Base-by-base conservation (phyloP, 2,797 vertebrate species). In the Pyrrhura leucotis region DNA sequence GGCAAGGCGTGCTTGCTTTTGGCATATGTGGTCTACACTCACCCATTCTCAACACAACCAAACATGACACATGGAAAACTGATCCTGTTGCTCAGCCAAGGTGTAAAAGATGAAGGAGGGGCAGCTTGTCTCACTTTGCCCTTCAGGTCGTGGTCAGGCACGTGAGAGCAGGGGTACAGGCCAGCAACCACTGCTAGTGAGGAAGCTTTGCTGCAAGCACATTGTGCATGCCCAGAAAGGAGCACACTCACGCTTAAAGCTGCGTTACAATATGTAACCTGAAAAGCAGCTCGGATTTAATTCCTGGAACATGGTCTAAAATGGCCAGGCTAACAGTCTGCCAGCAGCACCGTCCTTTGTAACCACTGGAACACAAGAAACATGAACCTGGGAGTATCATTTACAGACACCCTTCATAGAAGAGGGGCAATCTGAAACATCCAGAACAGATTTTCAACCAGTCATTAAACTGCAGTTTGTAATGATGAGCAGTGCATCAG, bases 211-310 rank as follows among this genome's bases (percentile, higher is more conserved):
- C 58, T 31, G 15, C n/a, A 26, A 42, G 42, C 23, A 44, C 11
- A n/a, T 31, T 0, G 11, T 42, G 17, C 0, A 0, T 15, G 33
- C 69, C 20, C 25, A 56, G 66, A n/a, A n/a, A 42, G 14, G 29
- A 56, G 33, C n/a, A 33, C 28, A 23, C 15, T 28, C 48, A 14
- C 0, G 0, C 6, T 31, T 71, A 61, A 77, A 84, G 65, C 56
- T 37, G 56, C 0, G 0, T 69, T 37, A 39, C 12, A 40, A 2
- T 4, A 56, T 0, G 0, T 10, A 40, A 33, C 53, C 35, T 45
- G 31, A 67, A 77, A 85, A 77, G 14, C 18, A 80, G 37, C 31
- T 80, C 58, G 37, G 45, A 35, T 58, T 17, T 31, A 80, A 58
- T 40, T 50, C 17, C 26, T 72, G 72, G 13, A 72, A 65, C 19